Evolutionary conservation across 2,113 vertebrate species (phyloP).

Genomic region (Dolichotis patagonum): DNA sequence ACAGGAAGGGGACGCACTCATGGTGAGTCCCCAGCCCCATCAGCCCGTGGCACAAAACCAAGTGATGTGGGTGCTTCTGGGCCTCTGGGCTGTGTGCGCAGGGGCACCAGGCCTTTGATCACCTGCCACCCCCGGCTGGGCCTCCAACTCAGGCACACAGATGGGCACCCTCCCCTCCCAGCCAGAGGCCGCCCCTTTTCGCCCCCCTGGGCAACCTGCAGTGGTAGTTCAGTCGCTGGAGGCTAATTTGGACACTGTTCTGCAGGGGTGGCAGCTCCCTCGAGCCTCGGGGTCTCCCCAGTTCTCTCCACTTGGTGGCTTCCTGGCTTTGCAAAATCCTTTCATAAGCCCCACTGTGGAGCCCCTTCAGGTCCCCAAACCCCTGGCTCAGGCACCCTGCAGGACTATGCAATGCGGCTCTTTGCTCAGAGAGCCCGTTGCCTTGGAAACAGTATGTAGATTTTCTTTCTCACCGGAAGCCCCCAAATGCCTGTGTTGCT

Average conservation of each 20-base stretch:
- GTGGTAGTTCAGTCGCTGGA: constrained; percentile 63
- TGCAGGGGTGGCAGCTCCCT: constrained; percentile 36
- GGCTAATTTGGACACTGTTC: constrained; percentile 55
- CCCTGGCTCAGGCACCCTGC: background rate
- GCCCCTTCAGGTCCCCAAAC: background rate
- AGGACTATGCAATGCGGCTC: background rate
- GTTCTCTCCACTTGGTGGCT: constrained; percentile 55
- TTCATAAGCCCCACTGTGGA: constrained; percentile 12
- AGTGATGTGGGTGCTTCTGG: background rate
- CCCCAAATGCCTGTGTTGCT: background rate
- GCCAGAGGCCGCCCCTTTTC: background rate
- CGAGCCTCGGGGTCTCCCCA: background rate
- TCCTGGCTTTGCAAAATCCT: constrained; percentile 49
- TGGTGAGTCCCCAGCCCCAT: background rate
- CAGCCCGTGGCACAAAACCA: fast-evolving
- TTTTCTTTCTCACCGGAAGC: constrained; percentile 62
- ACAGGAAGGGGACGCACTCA: background rate
- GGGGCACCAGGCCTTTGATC: background rate
- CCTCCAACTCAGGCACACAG: background rate
- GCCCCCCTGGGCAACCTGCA: constrained; percentile 52
- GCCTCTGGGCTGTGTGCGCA: background rate
- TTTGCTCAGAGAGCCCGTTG: constrained; percentile 66
- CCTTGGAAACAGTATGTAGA: constrained; percentile 77
- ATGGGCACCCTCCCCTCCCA: background rate
- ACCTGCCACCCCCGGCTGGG: background rate